Evolutionary conservation across 2,113 vertebrate genomes (phyloP), one percentile per base, ranked within the genome.

Genomic region (Centropus bengalensis): DNA sequence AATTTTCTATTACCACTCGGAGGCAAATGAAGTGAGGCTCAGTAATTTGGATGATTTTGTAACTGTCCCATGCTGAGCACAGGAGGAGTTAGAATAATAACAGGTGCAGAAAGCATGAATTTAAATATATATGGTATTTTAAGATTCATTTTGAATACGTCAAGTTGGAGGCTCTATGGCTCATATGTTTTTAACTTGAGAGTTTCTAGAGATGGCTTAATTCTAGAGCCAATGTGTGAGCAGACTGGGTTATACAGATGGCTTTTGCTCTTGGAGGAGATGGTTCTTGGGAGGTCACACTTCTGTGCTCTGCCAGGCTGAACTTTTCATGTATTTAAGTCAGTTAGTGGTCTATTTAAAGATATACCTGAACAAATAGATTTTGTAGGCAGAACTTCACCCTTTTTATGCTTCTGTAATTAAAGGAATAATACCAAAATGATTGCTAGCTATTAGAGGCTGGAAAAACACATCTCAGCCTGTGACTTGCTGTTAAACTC

Each of bases 321-420:
- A 55, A 58, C 77, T 92, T 89, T 89, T 85, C n/a, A 22, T 23
- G 23, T 54, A 10, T 87, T 73, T 84, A 80, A 51, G 58, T 66
- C 32, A 9, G 21, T 51, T 85, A 77, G 42, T 74, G 9, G 16
- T 82, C 51, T 80, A 9, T 56, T 67, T 58, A 88, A 94, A 92
- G 75, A 51, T 55, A 52, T 11, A 70, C 30, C 55, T 77, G 51
- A 91, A 77, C 15, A 88, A 80, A 88, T 47, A 82, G 17, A 10
- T 91, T 79, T 77, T 80, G 19, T 74, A 70, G 45, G n/a, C 32
- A 85, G 51, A 85, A 69, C 15, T 42, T 42, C 27, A 40, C 44
- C 8, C 6, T 8, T 85, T 91, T 70, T 64, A n/a, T 55, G 45
- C 22, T 60, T 9, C 32, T 70, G 12, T 69, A 88, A 73, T 88